Evolutionary conservation across 2,113 vertebrate genomes (phyloP), one percentile per base, ranked within the genome.

Genomic region (Heterotilapia buettikoferi): DNA sequence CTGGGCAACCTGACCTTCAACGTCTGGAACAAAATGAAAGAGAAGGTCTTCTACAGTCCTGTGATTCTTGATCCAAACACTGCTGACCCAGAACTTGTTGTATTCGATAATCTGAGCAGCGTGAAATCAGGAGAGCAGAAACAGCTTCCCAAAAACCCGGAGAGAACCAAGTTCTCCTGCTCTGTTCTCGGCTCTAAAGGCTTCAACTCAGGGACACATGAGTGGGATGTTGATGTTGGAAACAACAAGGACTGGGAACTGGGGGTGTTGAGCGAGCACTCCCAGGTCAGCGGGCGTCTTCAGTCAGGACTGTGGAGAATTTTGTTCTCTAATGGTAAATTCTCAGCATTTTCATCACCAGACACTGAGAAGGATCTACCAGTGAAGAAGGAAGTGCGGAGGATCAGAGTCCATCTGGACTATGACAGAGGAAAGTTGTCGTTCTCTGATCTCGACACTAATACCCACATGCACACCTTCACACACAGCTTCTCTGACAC

Each of bases 31-130:
- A 91, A 84, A 38, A 88, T 91, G 88, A 91, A 87, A 47, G 3
- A 80, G 3, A 6, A 33, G 21, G 83, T 89, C n/a, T 78, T 43
- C 31, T 90, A 86, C 84, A 80, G 1, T 19, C 85, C 90, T 29
- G 59, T 93, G 53, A 36, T 92, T 61, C 90, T 93, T 87, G 92
- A 93, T 47, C 90, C 90, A 13, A 93, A 93, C 89, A 89, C 92
- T 0, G 90, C 92, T 0, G 84, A 92, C n/a, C 50, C 80, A n/a
- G 85, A 88, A 5, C 89, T 93, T 1, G 0, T 57, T 12, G 2
- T 93, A 40, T 89, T 86, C 1, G 36, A 45, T 2, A 84, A 89
- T 50, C 47, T 92, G 83, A 86, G 57, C 21, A 10, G 53, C 2
- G 85, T 92, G 80, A 88, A 7, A 13, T 45, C 3, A 4, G 73